Conservation (phyloP, 1,140 invertebrate species). For the Bombus cullumanus region DNA sequence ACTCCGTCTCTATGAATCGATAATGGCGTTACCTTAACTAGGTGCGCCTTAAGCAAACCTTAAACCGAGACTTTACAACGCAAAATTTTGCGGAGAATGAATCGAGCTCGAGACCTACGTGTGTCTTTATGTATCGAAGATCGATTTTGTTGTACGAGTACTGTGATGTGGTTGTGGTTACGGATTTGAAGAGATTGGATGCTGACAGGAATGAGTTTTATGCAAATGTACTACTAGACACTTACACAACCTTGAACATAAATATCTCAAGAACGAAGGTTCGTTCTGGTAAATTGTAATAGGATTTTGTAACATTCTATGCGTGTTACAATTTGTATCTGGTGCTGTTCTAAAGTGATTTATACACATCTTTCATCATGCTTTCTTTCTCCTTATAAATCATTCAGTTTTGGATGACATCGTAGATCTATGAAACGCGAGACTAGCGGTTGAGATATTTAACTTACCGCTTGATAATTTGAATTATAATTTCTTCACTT, state of each 20-base stretch:
- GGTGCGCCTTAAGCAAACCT: slow-evolving; percentile 27
- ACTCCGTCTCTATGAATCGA: slow-evolving; percentile 63
- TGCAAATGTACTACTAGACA: neutral
- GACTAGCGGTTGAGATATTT: no score
- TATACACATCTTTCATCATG: no score
- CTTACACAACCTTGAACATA: neutral
- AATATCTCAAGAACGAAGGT: neutral
- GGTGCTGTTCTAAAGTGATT: no score
- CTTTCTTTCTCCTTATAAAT: neutral
- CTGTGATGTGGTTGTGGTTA: neutral
- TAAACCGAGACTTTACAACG: slow-evolving; percentile 34
- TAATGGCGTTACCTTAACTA: slow-evolving; percentile 64
- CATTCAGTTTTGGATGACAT: neutral
- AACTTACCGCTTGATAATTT: neutral
- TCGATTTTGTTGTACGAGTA: neutral
- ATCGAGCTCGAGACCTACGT: neutral
- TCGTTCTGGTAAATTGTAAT: no score
- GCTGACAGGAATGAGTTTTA: neutral
- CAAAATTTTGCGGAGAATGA: slow-evolving; percentile 15
- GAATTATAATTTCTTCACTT: neutral
- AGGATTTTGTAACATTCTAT: no score
- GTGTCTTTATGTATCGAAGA: neutral
- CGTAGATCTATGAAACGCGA: neutral
- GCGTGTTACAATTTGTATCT: no score
- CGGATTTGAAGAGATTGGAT: no score